Conservation (phyloP, 2,888 invertebrate species). For the Plagodis dolabraria region DNA sequence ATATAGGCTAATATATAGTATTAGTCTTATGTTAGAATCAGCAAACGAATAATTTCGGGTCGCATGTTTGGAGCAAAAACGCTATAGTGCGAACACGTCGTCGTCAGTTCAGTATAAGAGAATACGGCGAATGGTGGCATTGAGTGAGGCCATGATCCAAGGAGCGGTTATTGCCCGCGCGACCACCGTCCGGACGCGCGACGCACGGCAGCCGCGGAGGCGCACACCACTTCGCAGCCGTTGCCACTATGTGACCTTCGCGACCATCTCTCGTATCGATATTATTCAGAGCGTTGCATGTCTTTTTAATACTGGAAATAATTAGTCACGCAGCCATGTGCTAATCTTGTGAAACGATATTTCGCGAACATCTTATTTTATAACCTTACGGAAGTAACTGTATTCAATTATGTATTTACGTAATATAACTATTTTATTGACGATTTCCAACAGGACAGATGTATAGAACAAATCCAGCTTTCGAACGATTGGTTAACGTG, state of each 20-base stretch:
- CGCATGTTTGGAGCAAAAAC: constrained; percentile 2
- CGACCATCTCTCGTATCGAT: constrained; percentile 42
- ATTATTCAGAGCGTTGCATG: constrained; percentile 35
- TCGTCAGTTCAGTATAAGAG: constrained; percentile 33
- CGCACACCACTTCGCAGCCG: constrained; percentile 35
- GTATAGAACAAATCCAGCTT: too few relatives aligned
- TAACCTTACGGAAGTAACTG: too few relatives aligned
- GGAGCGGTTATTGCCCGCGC: constrained; percentile 77
- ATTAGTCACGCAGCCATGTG: constrained; percentile 26
- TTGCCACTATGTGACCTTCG: constrained; percentile 52
- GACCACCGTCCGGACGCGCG: constrained; percentile 46
- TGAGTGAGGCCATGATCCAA: constrained; percentile 78
- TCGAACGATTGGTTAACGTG: too few relatives aligned
- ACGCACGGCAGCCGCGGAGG: constrained; percentile 30
- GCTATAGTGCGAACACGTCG: constrained; percentile 24
- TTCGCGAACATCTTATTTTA: constrained; percentile 1
- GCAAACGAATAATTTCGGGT: not conserved
- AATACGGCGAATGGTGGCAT: constrained; percentile 62
- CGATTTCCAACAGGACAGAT: too few relatives aligned
- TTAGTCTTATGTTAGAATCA: not conserved
- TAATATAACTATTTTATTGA: too few relatives aligned
- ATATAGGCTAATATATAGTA: too few relatives aligned
- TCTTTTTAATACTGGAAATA: constrained; percentile 24
- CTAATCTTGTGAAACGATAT: constrained; percentile 26
- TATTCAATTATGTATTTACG: too few relatives aligned